A percentile compares a stretch with the other conserved stretches of the same genome.
phyloP scores from a whole-genome alignment of 2,888 invertebrate species.

The Cantharis flavilabris region DNA sequence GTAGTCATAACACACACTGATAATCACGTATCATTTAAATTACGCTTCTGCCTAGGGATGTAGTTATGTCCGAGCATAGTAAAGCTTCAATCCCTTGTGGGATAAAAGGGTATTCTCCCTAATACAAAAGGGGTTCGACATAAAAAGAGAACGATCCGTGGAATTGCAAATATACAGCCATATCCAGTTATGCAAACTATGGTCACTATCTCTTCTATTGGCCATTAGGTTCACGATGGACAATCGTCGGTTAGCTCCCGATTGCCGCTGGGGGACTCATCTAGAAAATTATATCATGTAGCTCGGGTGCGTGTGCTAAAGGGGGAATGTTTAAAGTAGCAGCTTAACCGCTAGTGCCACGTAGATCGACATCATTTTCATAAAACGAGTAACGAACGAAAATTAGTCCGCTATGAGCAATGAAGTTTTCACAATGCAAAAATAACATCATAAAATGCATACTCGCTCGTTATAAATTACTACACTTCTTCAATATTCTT shows the following conservation, averaged over 20 bases:
- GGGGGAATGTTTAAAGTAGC: slow-evolving; percentile 50
- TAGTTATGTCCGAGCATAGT: slow-evolving; percentile 36
- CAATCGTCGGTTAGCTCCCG: slow-evolving; percentile 52
- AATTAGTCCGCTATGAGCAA: slow-evolving; percentile 37
- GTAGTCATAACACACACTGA: slow-evolving; percentile 41
- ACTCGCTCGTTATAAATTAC: not conserved
- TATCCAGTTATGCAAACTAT: slow-evolving; percentile 54
- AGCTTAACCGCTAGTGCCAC: slow-evolving; percentile 52
- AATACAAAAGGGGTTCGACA: slow-evolving; percentile 45
- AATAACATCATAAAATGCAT: not conserved
- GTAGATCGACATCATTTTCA: slow-evolving; percentile 50
- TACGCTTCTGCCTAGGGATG: slow-evolving; percentile 37
- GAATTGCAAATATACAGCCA: slow-evolving; percentile 49
- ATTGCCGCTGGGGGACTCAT: slow-evolving; percentile 49
- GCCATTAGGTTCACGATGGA: slow-evolving; percentile 51
- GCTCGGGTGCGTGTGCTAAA: slow-evolving; percentile 45
- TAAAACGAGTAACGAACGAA: slow-evolving; percentile 53
- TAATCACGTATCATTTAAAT: slow-evolving; percentile 55
- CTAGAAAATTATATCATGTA: slow-evolving; percentile 50
- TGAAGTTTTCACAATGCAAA: slow-evolving; percentile 26
- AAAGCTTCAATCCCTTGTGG: slow-evolving; percentile 37
- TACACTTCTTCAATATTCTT: not conserved
- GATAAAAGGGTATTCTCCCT: slow-evolving; percentile 34
- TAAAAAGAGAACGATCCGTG: slow-evolving; percentile 52
- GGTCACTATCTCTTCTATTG: slow-evolving; percentile 52